These are phyloP conservation scores for Hippocampus kuda DNA, from an alignment of 2,797 vertebrate species.

Conservation along the genomic window DNA sequence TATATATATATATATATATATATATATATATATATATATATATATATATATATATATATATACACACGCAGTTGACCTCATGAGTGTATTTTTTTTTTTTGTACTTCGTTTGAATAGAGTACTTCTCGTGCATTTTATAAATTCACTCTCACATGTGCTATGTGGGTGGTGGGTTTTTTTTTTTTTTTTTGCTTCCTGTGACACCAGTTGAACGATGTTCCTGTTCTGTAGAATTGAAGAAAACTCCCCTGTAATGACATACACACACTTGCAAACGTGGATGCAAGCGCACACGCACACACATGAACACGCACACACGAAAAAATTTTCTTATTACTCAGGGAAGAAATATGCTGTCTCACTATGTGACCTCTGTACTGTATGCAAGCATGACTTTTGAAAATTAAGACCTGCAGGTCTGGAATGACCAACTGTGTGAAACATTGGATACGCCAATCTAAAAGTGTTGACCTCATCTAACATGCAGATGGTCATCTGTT, in stretches of 20 bases:
- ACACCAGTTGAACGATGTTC: slow-evolving; percentile 55
- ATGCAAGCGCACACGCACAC: no score
- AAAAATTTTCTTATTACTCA: no score
- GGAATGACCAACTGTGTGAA: background rate
- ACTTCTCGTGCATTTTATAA: background rate
- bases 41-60: no score
- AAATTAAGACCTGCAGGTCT: background rate
- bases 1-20: no score
- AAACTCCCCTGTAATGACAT: slow-evolving; percentile 28
- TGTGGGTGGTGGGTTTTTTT: slow-evolving; percentile 6
- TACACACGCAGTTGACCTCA: no score
- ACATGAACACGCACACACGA: background rate
- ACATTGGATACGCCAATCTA: background rate
- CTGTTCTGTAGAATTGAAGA: slow-evolving; percentile 53
- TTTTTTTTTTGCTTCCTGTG: slow-evolving; percentile 68
- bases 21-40: no score
- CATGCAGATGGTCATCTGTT: no score
- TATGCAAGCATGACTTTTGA: background rate
- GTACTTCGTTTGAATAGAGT: background rate
- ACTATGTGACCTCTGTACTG: background rate
- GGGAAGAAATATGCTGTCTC: no score
- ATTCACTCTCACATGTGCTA: background rate
- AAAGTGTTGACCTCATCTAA: no score
- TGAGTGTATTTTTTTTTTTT: no score
- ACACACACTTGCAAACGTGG: background rate